A percentile compares a stretch with the other conserved stretches of the same genome.
Evolutionary conservation across 1,140 invertebrate genomes (phyloP).

Genomic region (Drosophila grimshawi): DNA sequence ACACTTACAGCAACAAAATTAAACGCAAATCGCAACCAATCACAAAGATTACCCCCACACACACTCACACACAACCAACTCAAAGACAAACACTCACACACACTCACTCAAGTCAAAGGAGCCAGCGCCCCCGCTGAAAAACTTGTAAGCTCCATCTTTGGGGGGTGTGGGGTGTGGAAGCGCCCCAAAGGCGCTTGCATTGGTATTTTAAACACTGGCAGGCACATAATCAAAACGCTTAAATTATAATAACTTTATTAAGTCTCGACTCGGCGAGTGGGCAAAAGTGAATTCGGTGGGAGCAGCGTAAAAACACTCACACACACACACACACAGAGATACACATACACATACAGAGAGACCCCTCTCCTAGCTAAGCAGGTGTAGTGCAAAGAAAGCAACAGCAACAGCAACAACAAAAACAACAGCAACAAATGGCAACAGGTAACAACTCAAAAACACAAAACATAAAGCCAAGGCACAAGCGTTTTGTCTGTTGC

Average conservation of each 20-base stretch:
- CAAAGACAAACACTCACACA: slow-evolving; percentile 32
- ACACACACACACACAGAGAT: background rate
- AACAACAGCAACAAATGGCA: slow-evolving; percentile 57
- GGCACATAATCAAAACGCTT: slow-evolving; percentile 82
- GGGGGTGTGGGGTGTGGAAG: background rate
- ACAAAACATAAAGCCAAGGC: slow-evolving; percentile 29
- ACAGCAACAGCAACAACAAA: slow-evolving; percentile 26
- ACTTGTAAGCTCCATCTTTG: slow-evolving; percentile 9
- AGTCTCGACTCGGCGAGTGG: slow-evolving; percentile 55
- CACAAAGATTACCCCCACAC: slow-evolving; percentile 79
- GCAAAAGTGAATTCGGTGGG: slow-evolving; percentile 53
- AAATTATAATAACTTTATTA: slow-evolving; percentile 84
- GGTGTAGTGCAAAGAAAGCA: slow-evolving; percentile 76
- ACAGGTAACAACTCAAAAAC: slow-evolving; percentile 50
- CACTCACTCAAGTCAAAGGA: slow-evolving; percentile 29
- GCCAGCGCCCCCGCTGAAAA: slow-evolving; percentile 53
- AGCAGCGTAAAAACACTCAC: slow-evolving; percentile 13
- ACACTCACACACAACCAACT: slow-evolving; percentile 5
- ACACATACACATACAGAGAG: slow-evolving; percentile 5
- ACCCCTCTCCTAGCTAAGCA: slow-evolving; percentile 53
- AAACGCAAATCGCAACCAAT: slow-evolving; percentile 82
- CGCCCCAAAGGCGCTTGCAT: slow-evolving; percentile 68
- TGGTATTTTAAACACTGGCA: slow-evolving; percentile 83
- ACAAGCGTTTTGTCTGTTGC: slow-evolving; percentile 49
- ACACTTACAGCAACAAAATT: slow-evolving; percentile 78